phyloP scores from a whole-genome alignment of 1,140 invertebrate genomes.

The Drosophila kurseongensis region DNA sequence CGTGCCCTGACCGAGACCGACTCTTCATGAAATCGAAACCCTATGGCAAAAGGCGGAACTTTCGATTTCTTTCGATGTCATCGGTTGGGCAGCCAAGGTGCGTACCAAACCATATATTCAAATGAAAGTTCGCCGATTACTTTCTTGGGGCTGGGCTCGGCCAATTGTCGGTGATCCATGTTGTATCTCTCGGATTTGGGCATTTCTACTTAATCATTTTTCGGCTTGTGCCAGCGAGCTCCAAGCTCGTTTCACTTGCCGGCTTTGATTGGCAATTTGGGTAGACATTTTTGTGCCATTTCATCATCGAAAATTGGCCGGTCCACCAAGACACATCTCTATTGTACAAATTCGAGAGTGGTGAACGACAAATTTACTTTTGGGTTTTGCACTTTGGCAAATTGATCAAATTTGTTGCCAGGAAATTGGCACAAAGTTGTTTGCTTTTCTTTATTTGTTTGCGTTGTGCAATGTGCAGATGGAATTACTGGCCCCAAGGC shows the following conservation, averaged over 20 bases:
- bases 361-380: slow-evolving; percentile 48
- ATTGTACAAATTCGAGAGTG: slow-evolving; percentile 44
- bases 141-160: slow-evolving; percentile 44
- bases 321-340: slow-evolving; percentile 17
- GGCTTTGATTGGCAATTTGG: slow-evolving; percentile 27
- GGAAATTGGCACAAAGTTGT: slow-evolving; percentile 57
- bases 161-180: slow-evolving; percentile 52
- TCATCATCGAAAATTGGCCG: slow-evolving; percentile 72
- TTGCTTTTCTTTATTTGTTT: slow-evolving; percentile 35
- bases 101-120: slow-evolving; percentile 23
- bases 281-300: slow-evolving; percentile 64
- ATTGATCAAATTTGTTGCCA: slow-evolving; percentile 42
- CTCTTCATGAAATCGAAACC: slow-evolving; percentile 74
- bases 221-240: slow-evolving; percentile 19
- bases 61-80: slow-evolving; percentile 81
- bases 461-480: slow-evolving; percentile 40
- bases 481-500: slow-evolving; percentile 16
- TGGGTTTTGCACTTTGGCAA: slow-evolving; percentile 28
- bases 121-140: slow-evolving; percentile 65
- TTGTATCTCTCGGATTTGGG: slow-evolving; percentile 35
- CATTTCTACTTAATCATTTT: slow-evolving; percentile 44
- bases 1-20: slow-evolving; percentile 14
- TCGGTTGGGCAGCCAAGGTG: slow-evolving; percentile 60
- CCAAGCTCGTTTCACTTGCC: slow-evolving; percentile 31
- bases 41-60: slow-evolving; percentile 55